Evolutionary conservation across 2,888 invertebrate genomes (phyloP).

Genomic region (Stramonita haemastoma): DNA sequence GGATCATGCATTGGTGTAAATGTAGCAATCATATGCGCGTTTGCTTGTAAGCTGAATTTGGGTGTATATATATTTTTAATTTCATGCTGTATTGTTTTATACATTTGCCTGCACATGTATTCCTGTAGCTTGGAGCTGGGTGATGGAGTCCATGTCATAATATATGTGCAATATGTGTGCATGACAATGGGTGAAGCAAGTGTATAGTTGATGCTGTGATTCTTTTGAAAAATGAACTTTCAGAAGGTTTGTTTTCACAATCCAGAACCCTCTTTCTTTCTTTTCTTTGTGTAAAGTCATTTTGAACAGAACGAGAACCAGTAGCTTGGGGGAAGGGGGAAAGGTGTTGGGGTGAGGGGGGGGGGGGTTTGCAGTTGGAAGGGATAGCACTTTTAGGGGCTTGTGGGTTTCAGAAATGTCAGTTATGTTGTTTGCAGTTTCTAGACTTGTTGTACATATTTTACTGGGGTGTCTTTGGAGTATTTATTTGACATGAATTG

Average conservation of each 20-base stretch:
- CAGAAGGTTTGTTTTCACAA: background rate
- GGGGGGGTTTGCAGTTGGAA: background rate
- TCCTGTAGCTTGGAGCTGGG: conserved; percentile 13
- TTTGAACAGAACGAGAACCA: background rate
- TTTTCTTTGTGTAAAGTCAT: background rate
- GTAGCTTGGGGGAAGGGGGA: background rate
- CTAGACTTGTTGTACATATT: conserved; percentile 25
- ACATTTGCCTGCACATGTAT: background rate
- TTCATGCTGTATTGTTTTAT: background rate
- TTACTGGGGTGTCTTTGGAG: background rate
- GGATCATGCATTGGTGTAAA: too few relatives aligned
- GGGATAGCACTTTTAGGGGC: background rate
- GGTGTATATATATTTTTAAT: conserved; percentile 29
- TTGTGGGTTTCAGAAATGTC: background rate
- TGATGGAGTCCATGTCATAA: conserved; percentile 26
- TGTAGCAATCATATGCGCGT: background rate
- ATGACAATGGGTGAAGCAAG: conserved; percentile 11
- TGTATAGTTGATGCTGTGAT: conserved; percentile 31
- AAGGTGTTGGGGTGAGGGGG: background rate
- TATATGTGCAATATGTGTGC: conserved; percentile 37
- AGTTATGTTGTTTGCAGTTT: background rate
- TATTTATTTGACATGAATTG: conserved; percentile 26
- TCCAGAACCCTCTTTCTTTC: background rate
- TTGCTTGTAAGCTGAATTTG: background rate
- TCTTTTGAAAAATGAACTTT: background rate